Base-by-base conservation (phyloP, 2,797 vertebrate genomes). In the Hybognathus amarus region DNA sequence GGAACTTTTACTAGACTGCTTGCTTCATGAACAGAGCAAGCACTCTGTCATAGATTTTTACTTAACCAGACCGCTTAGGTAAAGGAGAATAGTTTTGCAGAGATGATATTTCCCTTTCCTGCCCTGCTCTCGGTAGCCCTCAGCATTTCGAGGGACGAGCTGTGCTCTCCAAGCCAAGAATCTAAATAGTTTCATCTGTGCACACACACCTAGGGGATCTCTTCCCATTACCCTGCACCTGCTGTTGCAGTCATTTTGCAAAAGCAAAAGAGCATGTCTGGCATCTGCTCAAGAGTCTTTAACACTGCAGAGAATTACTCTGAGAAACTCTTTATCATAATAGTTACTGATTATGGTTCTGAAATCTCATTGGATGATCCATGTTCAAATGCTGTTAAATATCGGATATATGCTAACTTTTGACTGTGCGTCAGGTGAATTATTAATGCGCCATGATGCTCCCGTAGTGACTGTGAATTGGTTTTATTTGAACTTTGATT, bases 151-250 rank as follows among this genome's bases (percentile, higher is more conserved):
- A 69, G 27, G 69, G 61, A 33, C 12, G 54, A 77, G 77, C 38
- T 40, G 22, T 84, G 66, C 69, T 73, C 40, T 66, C 63, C 22
- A 78, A 85, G 83, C 86, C 83, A 83, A 85, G 70, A 81, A 87
- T 75, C 33, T 75, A 82, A 85, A 87, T 82, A 79, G 86, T 85
- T 87, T 87, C 69, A 70, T 79, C 86, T 87, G 86, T 83, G 79
- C 74, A 82, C 77, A 84, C 78, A 77, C 86, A 85, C 83, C 86
- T 82, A 74, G 83, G 83, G 85, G 75, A 68, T 69, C 61, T 81
- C 77, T 54, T 77, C 79, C 70, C 74, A 45, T 82, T 75, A 77
- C 68, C 63, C 61, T 75, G 80, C 79, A 87, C 83, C 86, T 87
- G 86, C 75, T 79, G 40, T 61, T 77, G 66, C 66, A 83, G 82